Evolutionary conservation across 2,797 vertebrate genomes (phyloP), one percentile per base, ranked within the genome.

Genomic region (Brotogeris chrysoptera): DNA sequence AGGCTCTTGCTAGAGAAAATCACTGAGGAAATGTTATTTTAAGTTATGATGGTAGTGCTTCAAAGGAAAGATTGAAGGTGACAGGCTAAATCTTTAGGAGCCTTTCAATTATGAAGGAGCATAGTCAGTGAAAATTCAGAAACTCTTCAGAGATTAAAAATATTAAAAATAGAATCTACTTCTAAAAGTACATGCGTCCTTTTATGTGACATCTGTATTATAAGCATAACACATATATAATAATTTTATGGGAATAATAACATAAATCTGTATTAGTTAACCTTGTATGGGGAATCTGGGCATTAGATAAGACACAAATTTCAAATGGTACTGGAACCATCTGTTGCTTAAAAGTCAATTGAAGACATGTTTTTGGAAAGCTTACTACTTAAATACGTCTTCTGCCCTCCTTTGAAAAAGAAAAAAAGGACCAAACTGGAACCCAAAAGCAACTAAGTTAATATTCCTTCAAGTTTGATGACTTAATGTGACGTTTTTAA

Each of bases 1-100:
- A 92, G 94, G 59, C 84, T 86, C 50, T 86, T 90, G 61, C 66
- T 63, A 79, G 83, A 73, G 82, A 95, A 96, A 93, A 96, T 93
- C 90, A 87, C 91, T 38, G 90, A 96, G 96, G 96, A 97, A 96
- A 96, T 94, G 89, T 95, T 97, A 95, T 93, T 82, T 93, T 97
- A 97, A 95, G 90, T 96, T 97, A 96, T 85, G 95, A 92, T 30
- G 78, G 84, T 68, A 92, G 73, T 84, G 73, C 87, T 96, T 95
- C 59, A 91, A 86, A 90, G 65, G 64, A 76, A 90, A 95, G 90
- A 95, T 93, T 90, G 81, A 95, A 95, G 80, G 27, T 69, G 80
- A 74, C 83, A 97, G 92, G 38, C 80, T 81, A 91, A 89, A 86
- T 95, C 86, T 96, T 96, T 70, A 96, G 88, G 92, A 96, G 81